These are phyloP conservation scores for Dione juno DNA, from an alignment of 2,888 invertebrate genomes.

Conservation along the genomic window DNA sequence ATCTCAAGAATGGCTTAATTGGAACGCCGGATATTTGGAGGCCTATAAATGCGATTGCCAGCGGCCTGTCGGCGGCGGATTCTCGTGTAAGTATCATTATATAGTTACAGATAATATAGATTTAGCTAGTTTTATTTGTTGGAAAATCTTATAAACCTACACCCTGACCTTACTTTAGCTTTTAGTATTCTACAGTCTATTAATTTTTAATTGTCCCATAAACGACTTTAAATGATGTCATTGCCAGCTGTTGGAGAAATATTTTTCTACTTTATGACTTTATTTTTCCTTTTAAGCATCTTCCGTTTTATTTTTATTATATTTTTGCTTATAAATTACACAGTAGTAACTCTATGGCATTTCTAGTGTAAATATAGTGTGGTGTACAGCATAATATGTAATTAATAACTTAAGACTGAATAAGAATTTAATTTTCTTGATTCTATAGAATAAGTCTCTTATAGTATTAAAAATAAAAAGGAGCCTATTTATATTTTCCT, in stretches of 20 bases:
- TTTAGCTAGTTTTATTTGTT: background rate
- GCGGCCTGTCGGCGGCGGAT: constrained; percentile 83
- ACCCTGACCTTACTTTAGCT: constrained; percentile 12
- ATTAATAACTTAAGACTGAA: too few species aligned
- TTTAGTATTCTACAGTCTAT: constrained; percentile 29
- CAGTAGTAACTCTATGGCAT: background rate
- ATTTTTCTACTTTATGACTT: constrained; percentile 11
- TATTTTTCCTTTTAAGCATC: constrained; percentile 8
- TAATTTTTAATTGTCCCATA: constrained; percentile 29
- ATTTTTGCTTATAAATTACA: background rate
- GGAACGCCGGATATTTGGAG: constrained; percentile 89
- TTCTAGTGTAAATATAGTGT: background rate
- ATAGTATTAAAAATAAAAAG: too few species aligned
- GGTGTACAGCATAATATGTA: too few species aligned
- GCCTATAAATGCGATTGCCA: constrained; percentile 85
- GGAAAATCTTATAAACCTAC: background rate
- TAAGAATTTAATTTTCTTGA: too few species aligned
- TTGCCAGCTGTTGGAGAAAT: constrained; percentile 15
- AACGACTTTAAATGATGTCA: constrained; percentile 31
- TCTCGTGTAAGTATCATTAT: constrained; percentile 70
- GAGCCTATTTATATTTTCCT: too few species aligned
- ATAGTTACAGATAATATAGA: background rate
- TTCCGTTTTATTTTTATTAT: background rate
- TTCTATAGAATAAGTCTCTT: too few species aligned
- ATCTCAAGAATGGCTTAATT: constrained; percentile 83